Base-by-base conservation (phyloP, 2,888 invertebrate species). In the Vannuccia rotundouncinata region DNA sequence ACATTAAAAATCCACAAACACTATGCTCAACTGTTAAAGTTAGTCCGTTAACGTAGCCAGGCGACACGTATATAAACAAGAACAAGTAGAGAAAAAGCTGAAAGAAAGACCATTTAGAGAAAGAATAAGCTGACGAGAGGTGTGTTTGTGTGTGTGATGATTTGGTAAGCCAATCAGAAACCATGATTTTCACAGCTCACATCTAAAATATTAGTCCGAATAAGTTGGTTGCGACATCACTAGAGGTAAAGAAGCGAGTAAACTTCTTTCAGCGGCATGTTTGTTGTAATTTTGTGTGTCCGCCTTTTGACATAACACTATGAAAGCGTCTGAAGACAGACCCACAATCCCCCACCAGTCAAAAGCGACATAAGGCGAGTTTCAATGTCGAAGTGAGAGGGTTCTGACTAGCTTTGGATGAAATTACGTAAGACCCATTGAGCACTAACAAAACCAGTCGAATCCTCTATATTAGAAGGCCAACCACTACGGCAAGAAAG, bases 91-190 rank as follows among this genome's bases (percentile, higher is more conserved):
- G 22, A 66, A 66, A n/a, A 66, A 66, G 66, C 66, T 66, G 66
- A 66, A 66, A 66, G 66, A 66, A 66, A 66, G 66, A 66, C 66
- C 66, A 66, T 66, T 66, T 66, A 66, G 66, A 66, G 66, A 66
- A 66, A 66, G 5, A 66, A 66, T 13, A 66, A 66, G 66, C 5
- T 5, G 66, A 22, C 10, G 66, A 66, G 66, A 27, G 13, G 66
- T 66, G 66, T 66, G 25, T 66, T 5, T 66, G 13, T 66, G 5
- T 66, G 25, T 22, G 66, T 66, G 66, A 66, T 66, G 66, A 66
- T 66, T 66, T 66, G 66, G 10, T 66, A 66, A 66, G 66, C 66
- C 66, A 66, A 66, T 66, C 66, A 66, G 66, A 66, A 66, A 27
- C 66, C 10, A 66, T 22, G 66, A 5, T 66, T 66, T 13, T 27